These are phyloP conservation scores for Pachyrhynchus sulphureomaculatus DNA, from an alignment of 1,140 invertebrate species.

Conservation along the genomic window DNA sequence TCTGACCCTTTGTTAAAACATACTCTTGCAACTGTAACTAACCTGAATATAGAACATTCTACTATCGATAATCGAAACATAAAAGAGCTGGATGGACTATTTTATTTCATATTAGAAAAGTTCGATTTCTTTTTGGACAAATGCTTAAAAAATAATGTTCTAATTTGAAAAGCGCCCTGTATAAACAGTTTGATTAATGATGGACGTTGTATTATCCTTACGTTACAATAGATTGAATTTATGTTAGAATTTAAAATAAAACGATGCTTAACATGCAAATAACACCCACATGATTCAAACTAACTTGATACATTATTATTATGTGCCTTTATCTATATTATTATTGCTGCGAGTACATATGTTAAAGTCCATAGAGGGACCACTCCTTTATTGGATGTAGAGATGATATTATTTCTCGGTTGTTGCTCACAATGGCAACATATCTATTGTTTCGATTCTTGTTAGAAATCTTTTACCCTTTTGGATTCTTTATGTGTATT, in stretches of 20 bases:
- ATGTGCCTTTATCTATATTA: constrained; percentile 38
- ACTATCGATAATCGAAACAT: no score
- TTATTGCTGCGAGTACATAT: constrained; percentile 33
- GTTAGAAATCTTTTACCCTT: neutral
- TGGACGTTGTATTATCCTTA: constrained; percentile 9
- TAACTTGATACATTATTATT: constrained; percentile 35
- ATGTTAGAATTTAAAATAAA: constrained; percentile 16
- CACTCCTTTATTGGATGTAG: constrained; percentile 23
- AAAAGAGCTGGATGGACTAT: no score
- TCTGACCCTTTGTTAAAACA: no score
- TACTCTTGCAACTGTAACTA: no score
- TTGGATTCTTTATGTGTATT: no score
- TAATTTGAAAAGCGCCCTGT: no score
- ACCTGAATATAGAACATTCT: no score
- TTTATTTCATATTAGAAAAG: no score
- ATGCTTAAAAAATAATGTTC: no score
- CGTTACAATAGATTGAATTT: constrained; percentile 15
- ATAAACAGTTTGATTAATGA: constrained; percentile 14
- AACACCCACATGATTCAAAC: constrained; percentile 31
- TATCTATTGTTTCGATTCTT: neutral
- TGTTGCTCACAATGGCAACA: no score
- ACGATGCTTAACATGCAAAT: constrained; percentile 34
- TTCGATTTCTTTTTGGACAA: no score
- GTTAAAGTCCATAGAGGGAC: constrained; percentile 21
- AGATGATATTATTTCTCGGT: no score